Evolutionary conservation across 1,140 invertebrate species (phyloP), one percentile per base, ranked within the genome.

Genomic region (Araneus ventricosus): DNA sequence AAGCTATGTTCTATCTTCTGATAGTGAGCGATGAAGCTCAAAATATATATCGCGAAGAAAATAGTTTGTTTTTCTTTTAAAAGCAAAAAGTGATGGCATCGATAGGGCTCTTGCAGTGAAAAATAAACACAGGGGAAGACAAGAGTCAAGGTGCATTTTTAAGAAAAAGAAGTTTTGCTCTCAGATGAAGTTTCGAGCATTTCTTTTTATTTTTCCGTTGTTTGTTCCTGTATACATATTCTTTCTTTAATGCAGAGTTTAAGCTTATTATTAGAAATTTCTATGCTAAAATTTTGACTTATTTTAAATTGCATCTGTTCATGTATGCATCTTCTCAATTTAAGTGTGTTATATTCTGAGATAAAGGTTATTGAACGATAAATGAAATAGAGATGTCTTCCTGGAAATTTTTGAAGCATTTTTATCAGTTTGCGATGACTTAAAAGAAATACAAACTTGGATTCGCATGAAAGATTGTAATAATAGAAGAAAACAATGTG

Each of bases 1-100:
- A 75, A 75, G 30, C 14, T 6, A 30, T 37, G 27, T 17, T 37
- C 30, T 75, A 75, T 75, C 70, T 75, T 75, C 10, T 75, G 70
- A 75, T 75, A 22, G 17, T 37, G 30, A 20, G 70, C 30, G 70
- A 75, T 75, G 70, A 30, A 75, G 30, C 70, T 34, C 27, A 34
- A 75, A 75, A 75, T 75, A 75, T 75, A 75, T 75, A 75, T 37
- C 34, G 17, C 17, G 70, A 30, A 52, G 45, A 52, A 75, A 75
- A 75, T 75, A 6, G 30, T 30, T 30, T 75, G 67, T 75, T 75
- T 75, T 75, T 75, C 70, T 75, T 75, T 34, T 30, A 14, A 67
- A 37, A 37, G 30, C 27, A 75, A 37, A 34, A 75, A 75, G 4
- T 14, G 67, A 34, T 75, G 34, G 27, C 30, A 17, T 14, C 70